These are phyloP conservation scores for Mus caroli DNA, from an alignment of 2,797 vertebrate species.

Conservation along the genomic window DNA sequence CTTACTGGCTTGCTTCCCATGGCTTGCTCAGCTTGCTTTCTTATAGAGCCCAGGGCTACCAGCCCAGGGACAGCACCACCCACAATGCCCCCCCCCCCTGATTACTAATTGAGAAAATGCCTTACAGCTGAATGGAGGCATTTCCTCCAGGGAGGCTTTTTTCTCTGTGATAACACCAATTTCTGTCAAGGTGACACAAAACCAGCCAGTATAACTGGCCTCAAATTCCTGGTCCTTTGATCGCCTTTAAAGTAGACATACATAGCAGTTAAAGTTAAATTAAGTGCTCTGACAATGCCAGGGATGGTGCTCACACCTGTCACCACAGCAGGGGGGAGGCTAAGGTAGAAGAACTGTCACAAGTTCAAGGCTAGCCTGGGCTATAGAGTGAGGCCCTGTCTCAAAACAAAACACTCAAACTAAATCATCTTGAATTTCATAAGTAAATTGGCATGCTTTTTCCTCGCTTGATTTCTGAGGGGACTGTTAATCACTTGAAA, in stretches of 20 bases:
- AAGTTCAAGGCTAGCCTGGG: not conserved
- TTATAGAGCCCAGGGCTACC: no score
- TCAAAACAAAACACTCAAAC: not conserved
- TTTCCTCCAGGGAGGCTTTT: no score
- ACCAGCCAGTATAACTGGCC: no score
- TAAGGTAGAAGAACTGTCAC: not conserved
- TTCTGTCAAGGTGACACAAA: no score
- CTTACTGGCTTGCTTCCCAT: no score
- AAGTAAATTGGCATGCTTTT: conserved; percentile 57
- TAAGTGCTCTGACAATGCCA: not conserved
- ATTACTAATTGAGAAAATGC: no score
- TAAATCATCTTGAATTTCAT: conserved; percentile 25
- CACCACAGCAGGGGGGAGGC: not conserved
- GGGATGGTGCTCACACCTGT: not conserved
- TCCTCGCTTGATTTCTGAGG: conserved; percentile 53
- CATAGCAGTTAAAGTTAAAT: conserved; percentile 72
- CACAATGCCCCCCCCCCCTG: no score
- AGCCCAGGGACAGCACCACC: no score
- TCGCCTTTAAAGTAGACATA: conserved; percentile 76
- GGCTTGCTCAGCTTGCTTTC: no score
- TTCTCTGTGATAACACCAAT: no score
- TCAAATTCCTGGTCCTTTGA: not conserved
- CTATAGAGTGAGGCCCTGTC: not conserved
- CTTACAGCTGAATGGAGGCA: no score
- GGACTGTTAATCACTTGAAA: conserved; percentile 70